These are phyloP conservation scores for Oscheius sp. DNA, from an alignment of 2,888 invertebrate genomes.

Conservation along the genomic window DNA sequence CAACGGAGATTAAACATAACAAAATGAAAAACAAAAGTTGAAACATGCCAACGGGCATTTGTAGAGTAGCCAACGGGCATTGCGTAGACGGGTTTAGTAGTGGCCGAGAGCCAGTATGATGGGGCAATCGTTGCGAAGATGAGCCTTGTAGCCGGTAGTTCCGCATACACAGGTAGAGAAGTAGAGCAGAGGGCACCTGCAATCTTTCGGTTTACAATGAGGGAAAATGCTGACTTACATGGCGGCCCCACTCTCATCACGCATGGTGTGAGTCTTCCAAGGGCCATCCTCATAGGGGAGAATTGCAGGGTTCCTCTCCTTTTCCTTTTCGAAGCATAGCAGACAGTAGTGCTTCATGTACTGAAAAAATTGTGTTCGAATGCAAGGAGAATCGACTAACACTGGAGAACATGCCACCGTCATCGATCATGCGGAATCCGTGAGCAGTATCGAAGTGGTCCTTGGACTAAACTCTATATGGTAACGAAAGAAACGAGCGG, in stretches of 20 bases:
- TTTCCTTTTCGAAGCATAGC: conserved; percentile 5
- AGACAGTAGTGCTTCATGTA: background rate
- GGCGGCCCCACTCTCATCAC: conserved; percentile 1
- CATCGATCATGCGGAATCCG: background rate
- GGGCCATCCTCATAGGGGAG: background rate
- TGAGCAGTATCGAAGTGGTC: conserved; percentile 7
- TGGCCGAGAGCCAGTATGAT: conserved; percentile 10
- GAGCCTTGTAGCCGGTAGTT: background rate
- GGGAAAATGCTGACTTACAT: background rate
- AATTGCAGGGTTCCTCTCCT: background rate
- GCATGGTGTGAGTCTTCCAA: conserved; percentile 18
- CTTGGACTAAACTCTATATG: background rate
- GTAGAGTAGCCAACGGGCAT: background rate
- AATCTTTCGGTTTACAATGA: background rate
- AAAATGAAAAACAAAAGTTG: conserved; percentile 15
- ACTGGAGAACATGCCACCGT: too few relatives aligned
- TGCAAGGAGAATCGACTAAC: background rate
- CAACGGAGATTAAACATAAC: conserved; percentile 17
- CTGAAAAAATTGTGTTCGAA: background rate
- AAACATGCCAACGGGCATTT: conserved; percentile 6
- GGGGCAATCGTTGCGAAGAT: conserved; percentile 4
- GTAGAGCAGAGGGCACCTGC: conserved; percentile 15
- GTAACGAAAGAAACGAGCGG: background rate
- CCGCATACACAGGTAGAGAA: conserved; percentile 18
- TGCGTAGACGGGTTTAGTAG: background rate